phyloP scores from a whole-genome alignment of 92 coral and sea anemone genomes.

The Chrysogorgia sp. region DNA sequence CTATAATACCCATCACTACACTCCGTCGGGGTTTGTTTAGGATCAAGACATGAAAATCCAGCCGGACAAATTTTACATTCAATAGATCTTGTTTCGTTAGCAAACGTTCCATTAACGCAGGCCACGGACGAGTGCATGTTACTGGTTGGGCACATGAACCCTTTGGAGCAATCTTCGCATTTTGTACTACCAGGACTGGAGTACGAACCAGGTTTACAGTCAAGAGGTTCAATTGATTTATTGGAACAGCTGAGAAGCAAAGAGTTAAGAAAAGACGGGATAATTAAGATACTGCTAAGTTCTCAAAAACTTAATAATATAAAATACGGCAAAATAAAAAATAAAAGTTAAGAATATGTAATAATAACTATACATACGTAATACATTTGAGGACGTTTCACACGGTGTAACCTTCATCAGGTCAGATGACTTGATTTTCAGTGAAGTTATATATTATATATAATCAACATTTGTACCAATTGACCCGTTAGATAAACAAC shows the following conservation, averaged over 20 bases:
- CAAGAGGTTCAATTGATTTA: conserved; percentile 66
- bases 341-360: too few species aligned
- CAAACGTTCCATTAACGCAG: conserved; percentile 69
- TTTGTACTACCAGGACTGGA: conserved; percentile 64
- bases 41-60: conserved; percentile 73
- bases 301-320: too few species aligned
- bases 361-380: too few species aligned
- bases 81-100: conserved; percentile 41
- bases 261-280: not conserved
- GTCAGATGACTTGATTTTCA: too few species aligned
- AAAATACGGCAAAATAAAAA: too few species aligned
- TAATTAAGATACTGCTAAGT: not conserved
- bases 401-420: too few species aligned
- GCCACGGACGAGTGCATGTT: conserved; percentile 64
- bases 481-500: too few species aligned
- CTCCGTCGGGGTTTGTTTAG: conserved; percentile 40
- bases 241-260: conserved; percentile 60
- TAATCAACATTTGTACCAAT: too few species aligned
- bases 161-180: conserved; percentile 67
- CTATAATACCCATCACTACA: conserved; percentile 58
- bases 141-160: conserved; percentile 66
- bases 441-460: too few species aligned
- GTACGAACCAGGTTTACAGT: conserved; percentile 70
- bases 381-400: not conserved
- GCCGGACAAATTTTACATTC: conserved; percentile 71